phyloP scores from a whole-genome alignment of 2,113 vertebrate genomes.

The Entelurus aequoreus region DNA sequence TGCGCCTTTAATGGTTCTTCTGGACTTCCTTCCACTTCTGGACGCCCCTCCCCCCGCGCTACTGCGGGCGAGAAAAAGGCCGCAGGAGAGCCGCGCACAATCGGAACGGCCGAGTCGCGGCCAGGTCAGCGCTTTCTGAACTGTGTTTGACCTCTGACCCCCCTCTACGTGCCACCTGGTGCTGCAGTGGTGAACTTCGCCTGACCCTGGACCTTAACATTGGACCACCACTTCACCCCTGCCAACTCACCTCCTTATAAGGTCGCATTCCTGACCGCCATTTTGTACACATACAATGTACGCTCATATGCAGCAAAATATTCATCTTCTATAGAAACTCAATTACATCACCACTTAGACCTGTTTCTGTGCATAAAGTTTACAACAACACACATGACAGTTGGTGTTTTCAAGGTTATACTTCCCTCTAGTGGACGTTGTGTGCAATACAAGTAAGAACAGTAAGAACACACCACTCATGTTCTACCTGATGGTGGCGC shows the following conservation, averaged over 20 bases:
- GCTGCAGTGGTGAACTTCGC: slow-evolving; percentile 81
- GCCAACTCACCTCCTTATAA: slow-evolving; percentile 11
- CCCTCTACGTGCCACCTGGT: slow-evolving; percentile 71
- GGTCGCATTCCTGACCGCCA: slow-evolving; percentile 1
- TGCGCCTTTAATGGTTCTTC: slow-evolving; percentile 65
- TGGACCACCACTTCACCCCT: slow-evolving; percentile 65
- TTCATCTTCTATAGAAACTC: no score
- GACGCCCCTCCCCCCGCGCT: slow-evolving; percentile 67
- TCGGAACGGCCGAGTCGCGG: slow-evolving; percentile 62
- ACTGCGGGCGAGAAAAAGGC: slow-evolving; percentile 60
- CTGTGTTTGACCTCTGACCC: slow-evolving; percentile 80
- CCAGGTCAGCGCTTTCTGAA: slow-evolving; percentile 79
- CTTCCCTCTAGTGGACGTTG: slow-evolving; percentile 50
- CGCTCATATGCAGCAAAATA: no score
- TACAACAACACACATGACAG: no score
- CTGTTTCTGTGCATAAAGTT: no score
- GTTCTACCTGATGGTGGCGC: no score
- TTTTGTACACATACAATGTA: no score
- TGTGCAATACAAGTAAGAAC: no score
- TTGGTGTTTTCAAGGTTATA: slow-evolving; percentile 12
- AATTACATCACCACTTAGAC: background rate
- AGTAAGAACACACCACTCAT: no score
- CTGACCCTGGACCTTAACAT: slow-evolving; percentile 86
- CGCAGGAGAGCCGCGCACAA: slow-evolving; percentile 52
- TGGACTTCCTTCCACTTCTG: slow-evolving; percentile 66